These are phyloP conservation scores for Xestia sexstrigata DNA, from an alignment of 2,888 invertebrate genomes.

Conservation along the genomic window DNA sequence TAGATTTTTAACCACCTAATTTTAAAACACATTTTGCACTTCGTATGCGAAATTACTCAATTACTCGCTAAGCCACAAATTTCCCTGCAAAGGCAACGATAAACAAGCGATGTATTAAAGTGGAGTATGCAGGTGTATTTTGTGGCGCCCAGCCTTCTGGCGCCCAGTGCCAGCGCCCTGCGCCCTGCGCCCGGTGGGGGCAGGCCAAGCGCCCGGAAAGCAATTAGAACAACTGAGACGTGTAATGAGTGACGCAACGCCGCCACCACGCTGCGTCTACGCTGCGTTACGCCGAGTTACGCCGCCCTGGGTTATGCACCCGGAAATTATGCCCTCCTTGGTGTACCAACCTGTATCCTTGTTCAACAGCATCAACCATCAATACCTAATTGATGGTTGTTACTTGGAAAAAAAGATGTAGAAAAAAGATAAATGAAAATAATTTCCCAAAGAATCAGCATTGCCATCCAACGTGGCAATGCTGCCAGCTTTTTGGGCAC, in stretches of 20 bases:
- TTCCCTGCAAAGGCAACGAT: constrained; percentile 13
- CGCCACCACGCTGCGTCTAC: constrained; percentile 50
- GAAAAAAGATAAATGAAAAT: too few relatives aligned
- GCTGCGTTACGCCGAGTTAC: constrained; percentile 14
- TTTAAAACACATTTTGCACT: constrained; percentile 13
- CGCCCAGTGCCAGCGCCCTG: background rate
- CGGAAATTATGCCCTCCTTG: background rate
- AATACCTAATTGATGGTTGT: background rate
- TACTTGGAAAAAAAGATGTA: background rate
- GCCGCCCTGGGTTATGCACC: background rate
- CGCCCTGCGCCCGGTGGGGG: constrained; percentile 3
- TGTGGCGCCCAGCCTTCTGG: constrained; percentile 2
- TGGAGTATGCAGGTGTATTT: constrained; percentile 35
- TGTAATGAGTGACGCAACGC: constrained; percentile 79
- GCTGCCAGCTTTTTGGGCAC: too few relatives aligned
- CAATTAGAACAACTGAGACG: constrained; percentile 81
- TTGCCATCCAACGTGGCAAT: too few relatives aligned
- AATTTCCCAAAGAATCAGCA: too few relatives aligned
- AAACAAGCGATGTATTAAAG: constrained; percentile 25
- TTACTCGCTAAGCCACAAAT: constrained; percentile 36
- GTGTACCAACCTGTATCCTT: background rate
- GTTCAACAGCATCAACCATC: too few relatives aligned
- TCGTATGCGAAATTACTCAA: constrained; percentile 30
- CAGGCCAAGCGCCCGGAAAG: constrained; percentile 70
- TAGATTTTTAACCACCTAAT: background rate